These are phyloP conservation scores for Agrochola litura DNA, from an alignment of 2,888 invertebrate genomes.

Conservation along the genomic window DNA sequence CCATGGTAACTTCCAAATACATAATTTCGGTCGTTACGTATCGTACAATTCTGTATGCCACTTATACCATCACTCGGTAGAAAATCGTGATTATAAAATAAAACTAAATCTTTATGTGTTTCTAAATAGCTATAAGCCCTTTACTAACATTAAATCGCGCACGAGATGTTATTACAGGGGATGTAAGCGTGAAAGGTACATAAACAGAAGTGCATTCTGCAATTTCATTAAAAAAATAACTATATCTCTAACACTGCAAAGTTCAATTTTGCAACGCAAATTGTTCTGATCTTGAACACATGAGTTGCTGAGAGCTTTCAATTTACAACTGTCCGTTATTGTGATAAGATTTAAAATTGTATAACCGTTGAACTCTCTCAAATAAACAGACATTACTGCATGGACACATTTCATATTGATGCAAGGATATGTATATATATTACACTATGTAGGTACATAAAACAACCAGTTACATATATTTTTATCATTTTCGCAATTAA, in stretches of 20 bases:
- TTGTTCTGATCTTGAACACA: slow-evolving; percentile 12
- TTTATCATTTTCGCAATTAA: slow-evolving; percentile 46
- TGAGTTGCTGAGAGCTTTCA: neutral
- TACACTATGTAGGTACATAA: slow-evolving; percentile 1
- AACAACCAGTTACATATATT: slow-evolving; percentile 14
- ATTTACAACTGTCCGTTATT: neutral
- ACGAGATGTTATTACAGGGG: slow-evolving; percentile 51
- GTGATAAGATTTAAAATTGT: neutral
- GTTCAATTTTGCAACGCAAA: slow-evolving; percentile 1
- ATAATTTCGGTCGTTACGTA: slow-evolving; percentile 2
- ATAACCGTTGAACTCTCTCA: neutral
- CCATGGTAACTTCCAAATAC: slow-evolving; percentile 12
- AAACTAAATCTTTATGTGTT: slow-evolving; percentile 41
- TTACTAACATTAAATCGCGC: slow-evolving; percentile 37
- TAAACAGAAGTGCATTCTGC: slow-evolving; percentile 36
- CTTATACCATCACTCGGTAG: slow-evolving; percentile 1
- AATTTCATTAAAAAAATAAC: neutral
- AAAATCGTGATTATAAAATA: slow-evolving; percentile 57
- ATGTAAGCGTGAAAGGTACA: slow-evolving; percentile 50
- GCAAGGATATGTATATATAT: slow-evolving; percentile 24
- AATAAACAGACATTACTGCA: slow-evolving; percentile 32
- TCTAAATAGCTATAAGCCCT: slow-evolving; percentile 46
- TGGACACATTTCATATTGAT: slow-evolving; percentile 45
- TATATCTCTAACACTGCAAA: neutral
- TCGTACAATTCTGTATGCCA: slow-evolving; percentile 1